Base-by-base conservation (phyloP, 2,113 vertebrate species). In the Mormoops blainvillei region DNA sequence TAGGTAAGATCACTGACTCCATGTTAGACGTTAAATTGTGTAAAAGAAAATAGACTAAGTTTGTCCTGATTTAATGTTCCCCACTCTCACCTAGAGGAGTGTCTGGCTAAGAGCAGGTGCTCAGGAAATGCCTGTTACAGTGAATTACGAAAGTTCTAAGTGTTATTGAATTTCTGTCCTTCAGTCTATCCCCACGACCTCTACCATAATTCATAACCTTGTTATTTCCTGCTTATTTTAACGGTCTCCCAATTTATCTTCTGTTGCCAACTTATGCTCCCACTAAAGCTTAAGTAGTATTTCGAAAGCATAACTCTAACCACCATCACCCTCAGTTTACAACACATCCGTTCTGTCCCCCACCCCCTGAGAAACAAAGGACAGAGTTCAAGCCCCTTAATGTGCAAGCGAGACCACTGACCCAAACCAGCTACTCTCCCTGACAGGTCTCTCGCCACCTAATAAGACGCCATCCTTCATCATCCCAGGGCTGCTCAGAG, bases 401-500 rank as follows among this genome's bases (percentile, higher is more conserved):
- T 18, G 16, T 0, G 20, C 12, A 68, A 6, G 58, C 0, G 2
- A 26, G 74, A 3, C 2, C 2, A 3, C 41, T 58, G 73, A 6
- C 5, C 28, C 13, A 5, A 4, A n/a, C 36, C 22, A 5, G 26
- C 13, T 36, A 1, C 10, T 16, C 24, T 14, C 67, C 13, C 50
- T 1, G 1, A 0, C 8, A 58, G 7, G 4, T 38, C 58, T 45
- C 28, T 22, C 33, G 8, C 4, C 28, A 2, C 11, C 7, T 16
- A 16, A 22, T 45, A 10, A 4, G 22, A 52, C 10, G 9, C 28
- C 18, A 9, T 31, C 43, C 15, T 7, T 56, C 58, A 19, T 33
- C 7, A 3, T 24, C 18, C 45, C 33, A 4, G n/a, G 14, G 5
- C 20, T 19, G 5, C 16, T 41, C n/a, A 0, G 0, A 4, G 20